Evolutionary conservation across 2,888 invertebrate species (phyloP).

Genomic region (Hartigia nigra): DNA sequence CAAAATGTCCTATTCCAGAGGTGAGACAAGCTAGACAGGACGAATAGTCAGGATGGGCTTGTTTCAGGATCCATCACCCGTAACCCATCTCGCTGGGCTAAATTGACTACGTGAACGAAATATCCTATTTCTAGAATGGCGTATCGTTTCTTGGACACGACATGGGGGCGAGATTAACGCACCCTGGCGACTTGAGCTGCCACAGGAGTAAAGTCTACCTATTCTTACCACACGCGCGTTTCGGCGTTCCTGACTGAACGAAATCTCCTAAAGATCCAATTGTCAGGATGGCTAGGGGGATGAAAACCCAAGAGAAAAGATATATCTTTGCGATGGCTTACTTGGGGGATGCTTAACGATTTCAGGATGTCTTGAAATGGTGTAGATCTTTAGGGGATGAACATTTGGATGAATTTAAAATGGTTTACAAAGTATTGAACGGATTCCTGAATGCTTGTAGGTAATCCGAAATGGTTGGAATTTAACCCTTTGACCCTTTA

Average conservation of each 20-base stretch:
- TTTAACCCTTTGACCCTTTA: not conserved
- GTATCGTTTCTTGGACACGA: constrained; percentile 24
- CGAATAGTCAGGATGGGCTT: constrained; percentile 20
- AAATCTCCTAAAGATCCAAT: not conserved
- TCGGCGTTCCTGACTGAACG: not conserved
- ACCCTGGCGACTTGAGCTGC: constrained; percentile 6
- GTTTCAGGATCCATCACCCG: constrained; percentile 45
- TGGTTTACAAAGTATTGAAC: not conserved
- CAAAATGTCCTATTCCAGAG: not conserved
- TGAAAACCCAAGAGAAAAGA: not conserved
- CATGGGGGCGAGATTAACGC: constrained; percentile 40
- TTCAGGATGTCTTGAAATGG: not conserved
- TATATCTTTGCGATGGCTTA: not conserved
- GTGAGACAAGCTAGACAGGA: not conserved
- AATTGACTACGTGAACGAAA: constrained; percentile 61
- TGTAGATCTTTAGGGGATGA: not conserved
- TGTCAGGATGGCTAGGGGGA: not conserved
- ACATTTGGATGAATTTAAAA: not conserved
- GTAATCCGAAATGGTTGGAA: not conserved
- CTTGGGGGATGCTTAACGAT: not conserved
- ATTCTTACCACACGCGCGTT: not conserved
- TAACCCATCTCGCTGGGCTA: constrained; percentile 40
- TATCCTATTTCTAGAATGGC: constrained; percentile 37
- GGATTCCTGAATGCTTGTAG: not conserved
- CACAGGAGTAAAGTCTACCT: not conserved